phyloP scores from a whole-genome alignment of 2,113 vertebrate genomes.

The Hiodon tergisus region DNA sequence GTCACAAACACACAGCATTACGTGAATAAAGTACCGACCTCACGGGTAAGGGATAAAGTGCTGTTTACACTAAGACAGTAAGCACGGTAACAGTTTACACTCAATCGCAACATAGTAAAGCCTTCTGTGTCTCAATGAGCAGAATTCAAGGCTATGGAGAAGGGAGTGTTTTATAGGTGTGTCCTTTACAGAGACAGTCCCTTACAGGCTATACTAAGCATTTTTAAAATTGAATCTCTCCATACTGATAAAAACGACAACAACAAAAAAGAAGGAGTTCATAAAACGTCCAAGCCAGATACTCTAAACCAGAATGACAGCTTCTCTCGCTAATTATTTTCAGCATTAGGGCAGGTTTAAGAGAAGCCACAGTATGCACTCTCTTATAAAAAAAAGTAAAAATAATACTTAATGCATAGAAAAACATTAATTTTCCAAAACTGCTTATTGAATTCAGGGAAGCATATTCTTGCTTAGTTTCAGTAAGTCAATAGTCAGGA shows the following conservation, averaged over 20 bases:
- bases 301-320: not conserved
- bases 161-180: not conserved
- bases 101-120: not conserved
- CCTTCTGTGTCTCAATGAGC: not conserved
- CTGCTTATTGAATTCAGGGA: too few relatives aligned
- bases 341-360: not conserved
- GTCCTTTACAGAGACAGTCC: not conserved
- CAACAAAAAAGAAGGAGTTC: too few relatives aligned
- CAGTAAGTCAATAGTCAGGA: conserved; percentile 22
- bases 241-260: too few relatives aligned
- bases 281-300: too few relatives aligned
- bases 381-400: conserved; percentile 36
- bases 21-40: not conserved
- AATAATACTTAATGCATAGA: conserved; percentile 27
- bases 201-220: not conserved
- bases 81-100: not conserved
- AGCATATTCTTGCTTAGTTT: conserved; percentile 25
- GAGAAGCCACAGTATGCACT: not conserved
- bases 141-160: not conserved
- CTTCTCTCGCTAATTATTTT: not conserved
- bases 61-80: not conserved
- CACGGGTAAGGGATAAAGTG: not conserved
- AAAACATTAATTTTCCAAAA: conserved; percentile 31
- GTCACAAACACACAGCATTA: not conserved
- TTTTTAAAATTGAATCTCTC: too few relatives aligned